These are phyloP conservation scores for Serranus cabrilla DNA, from an alignment of 2,797 vertebrate species.

Conservation along the genomic window DNA sequence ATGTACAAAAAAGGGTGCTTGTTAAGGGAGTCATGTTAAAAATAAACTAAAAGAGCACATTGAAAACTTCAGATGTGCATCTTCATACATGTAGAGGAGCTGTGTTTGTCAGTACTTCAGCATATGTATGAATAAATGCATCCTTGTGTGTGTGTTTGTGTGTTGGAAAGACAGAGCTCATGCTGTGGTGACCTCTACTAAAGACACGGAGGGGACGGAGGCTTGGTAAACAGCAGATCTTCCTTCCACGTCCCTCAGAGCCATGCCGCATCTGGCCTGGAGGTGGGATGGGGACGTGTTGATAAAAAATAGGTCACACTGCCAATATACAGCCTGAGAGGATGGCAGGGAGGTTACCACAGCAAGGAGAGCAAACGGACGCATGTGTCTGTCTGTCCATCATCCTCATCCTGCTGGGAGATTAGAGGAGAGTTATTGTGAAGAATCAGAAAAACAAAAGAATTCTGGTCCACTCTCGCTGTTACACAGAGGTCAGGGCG, in stretches of 20 bases:
- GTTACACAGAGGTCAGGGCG: conserved; percentile 66
- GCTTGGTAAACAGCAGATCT: conserved; percentile 73
- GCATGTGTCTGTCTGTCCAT: conserved; percentile 61
- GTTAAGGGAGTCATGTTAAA: conserved; percentile 5
- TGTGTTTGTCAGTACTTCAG: not conserved
- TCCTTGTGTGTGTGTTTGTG: conserved; percentile 29
- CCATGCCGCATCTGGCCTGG: conserved; percentile 64
- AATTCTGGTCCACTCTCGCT: conserved; percentile 33
- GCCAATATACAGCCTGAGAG: conserved; percentile 71
- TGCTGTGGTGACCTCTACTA: conserved; percentile 71
- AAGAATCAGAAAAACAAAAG: conserved; percentile 42
- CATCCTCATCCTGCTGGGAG: conserved; percentile 58
- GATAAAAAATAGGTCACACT: conserved; percentile 80
- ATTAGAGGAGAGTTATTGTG: conserved; percentile 46
- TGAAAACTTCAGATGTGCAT: not conserved
- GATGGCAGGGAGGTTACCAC: conserved; percentile 66
- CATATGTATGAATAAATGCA: not conserved
- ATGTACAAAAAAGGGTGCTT: not conserved
- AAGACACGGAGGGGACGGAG: conserved; percentile 62
- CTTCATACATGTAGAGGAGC: not conserved
- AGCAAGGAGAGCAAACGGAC: conserved; percentile 48
- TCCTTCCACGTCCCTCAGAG: conserved; percentile 67
- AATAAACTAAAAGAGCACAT: not conserved
- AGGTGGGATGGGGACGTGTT: conserved; percentile 68
- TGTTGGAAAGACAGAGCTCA: conserved; percentile 19